Conservation (phyloP, 2,888 invertebrate species). For the Coenonympha arcania region DNA sequence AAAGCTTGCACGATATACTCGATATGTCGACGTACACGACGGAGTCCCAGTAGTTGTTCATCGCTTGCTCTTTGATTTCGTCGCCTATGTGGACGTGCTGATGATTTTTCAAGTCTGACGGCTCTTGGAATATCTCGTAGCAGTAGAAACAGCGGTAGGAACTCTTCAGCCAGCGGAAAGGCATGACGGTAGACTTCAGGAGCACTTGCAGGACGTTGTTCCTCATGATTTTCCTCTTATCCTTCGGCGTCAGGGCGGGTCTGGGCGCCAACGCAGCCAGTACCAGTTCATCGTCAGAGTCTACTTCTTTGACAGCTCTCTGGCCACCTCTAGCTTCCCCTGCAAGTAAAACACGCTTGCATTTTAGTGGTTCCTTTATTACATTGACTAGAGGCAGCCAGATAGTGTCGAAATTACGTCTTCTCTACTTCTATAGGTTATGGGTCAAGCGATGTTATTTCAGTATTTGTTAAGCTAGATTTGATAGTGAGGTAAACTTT, state of each 20-base stretch:
- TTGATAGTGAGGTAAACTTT: too few relatives aligned
- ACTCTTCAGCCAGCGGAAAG: constrained; percentile 64
- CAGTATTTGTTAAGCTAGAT: too few relatives aligned
- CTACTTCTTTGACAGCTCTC: constrained; percentile 33
- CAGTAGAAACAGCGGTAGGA: constrained; percentile 67
- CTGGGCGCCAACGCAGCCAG: constrained; percentile 22
- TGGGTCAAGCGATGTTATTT: too few relatives aligned
- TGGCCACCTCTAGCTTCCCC: constrained; percentile 60
- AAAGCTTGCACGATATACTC: constrained; percentile 50
- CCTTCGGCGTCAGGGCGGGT: constrained; percentile 39
- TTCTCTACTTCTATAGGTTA: too few relatives aligned
- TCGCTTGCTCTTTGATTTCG: constrained; percentile 49
- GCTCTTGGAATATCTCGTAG: constrained; percentile 65
- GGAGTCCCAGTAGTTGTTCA: constrained; percentile 65
- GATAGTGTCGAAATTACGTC: constrained; percentile 26
- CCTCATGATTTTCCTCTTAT: constrained; percentile 54
- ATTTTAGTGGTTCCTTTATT: constrained; percentile 26
- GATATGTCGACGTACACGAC: constrained; percentile 60
- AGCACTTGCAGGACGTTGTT: constrained; percentile 56
- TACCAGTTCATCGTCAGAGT: constrained; percentile 18
- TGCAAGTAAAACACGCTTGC: constrained; percentile 57
- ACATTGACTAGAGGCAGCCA: constrained; percentile 44
- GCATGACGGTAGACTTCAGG: constrained; percentile 56
- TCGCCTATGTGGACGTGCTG: constrained; percentile 47
- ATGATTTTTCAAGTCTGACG: constrained; percentile 52